Percentiles rank a stretch among this genome's conserved stretches.
These are phyloP conservation scores for Neogobius melanostomus DNA, from an alignment of 2,113 vertebrate species.

Conservation along the genomic window DNA sequence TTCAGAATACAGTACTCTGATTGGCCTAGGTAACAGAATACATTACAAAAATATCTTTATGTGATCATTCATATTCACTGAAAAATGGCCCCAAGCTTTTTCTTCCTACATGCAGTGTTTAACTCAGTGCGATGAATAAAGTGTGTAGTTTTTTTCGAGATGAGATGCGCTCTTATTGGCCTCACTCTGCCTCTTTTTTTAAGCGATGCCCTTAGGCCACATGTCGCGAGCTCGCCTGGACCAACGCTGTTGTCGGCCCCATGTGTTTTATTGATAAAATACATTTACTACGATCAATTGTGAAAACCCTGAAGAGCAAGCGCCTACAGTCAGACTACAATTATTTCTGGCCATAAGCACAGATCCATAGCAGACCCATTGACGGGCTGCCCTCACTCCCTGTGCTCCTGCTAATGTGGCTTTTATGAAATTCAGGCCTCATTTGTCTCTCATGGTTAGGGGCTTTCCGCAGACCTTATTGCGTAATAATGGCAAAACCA, in stretches of 20 bases:
- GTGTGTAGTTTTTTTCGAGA: too few relatives aligned
- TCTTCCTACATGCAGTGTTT: too few relatives aligned
- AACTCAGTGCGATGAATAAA: too few relatives aligned
- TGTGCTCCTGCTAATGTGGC: slow-evolving; percentile 70
- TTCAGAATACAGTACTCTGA: too few relatives aligned
- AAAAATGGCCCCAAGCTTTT: too few relatives aligned
- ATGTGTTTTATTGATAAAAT: slow-evolving; percentile 15
- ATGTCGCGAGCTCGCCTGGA: too few relatives aligned
- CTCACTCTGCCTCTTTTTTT: too few relatives aligned
- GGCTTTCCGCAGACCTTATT: slow-evolving; percentile 71
- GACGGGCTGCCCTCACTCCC: slow-evolving; percentile 65
- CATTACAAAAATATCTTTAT: too few relatives aligned
- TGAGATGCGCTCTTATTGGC: too few relatives aligned
- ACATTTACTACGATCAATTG: slow-evolving; percentile 40
- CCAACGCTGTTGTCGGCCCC: not conserved
- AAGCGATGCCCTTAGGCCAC: too few relatives aligned
- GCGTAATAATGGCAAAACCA: slow-evolving; percentile 76
- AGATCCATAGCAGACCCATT: slow-evolving; percentile 66
- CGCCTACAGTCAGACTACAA: slow-evolving; percentile 38
- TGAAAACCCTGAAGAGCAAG: slow-evolving; percentile 47
- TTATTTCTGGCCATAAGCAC: slow-evolving; percentile 58
- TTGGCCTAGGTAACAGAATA: too few relatives aligned
- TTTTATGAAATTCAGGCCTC: slow-evolving; percentile 77
- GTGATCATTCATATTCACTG: too few relatives aligned
- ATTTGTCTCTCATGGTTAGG: slow-evolving; percentile 76